Percentiles rank a stretch among this genome's conserved stretches.
These are phyloP conservation scores for Trissolcus brochymenae DNA, from an alignment of 2,888 invertebrate genomes.

Conservation along the genomic window DNA sequence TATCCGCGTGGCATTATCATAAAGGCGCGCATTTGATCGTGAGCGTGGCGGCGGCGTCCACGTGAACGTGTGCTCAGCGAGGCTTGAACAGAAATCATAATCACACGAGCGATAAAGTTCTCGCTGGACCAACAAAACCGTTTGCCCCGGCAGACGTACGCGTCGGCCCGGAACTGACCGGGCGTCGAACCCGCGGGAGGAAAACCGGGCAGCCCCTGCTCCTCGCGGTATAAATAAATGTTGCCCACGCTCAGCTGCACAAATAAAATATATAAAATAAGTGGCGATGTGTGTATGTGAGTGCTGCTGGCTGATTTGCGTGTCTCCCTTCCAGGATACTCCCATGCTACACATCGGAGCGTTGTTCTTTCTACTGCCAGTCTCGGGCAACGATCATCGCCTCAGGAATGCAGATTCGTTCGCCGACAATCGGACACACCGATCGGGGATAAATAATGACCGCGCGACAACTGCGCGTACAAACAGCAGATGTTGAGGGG, in stretches of 20 bases:
- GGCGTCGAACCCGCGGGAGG: conserved; percentile 70
- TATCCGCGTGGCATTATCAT: conserved; percentile 34
- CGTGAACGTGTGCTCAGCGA: conserved; percentile 25
- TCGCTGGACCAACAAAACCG: conserved; percentile 41
- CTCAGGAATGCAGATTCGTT: conserved; percentile 41
- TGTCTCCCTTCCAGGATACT: conserved; percentile 51
- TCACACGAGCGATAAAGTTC: conserved; percentile 46
- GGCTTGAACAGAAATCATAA: conserved; percentile 43
- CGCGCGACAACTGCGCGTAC: conserved; percentile 32
- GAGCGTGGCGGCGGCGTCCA: conserved; percentile 22
- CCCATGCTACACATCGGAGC: conserved; percentile 35
- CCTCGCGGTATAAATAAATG: conserved; percentile 61
- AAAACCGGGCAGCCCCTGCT: conserved; percentile 60
- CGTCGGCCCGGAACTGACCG: conserved; percentile 69
- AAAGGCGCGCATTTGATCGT: conserved; percentile 38
- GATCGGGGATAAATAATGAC: conserved; percentile 43
- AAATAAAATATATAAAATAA: conserved; percentile 41
- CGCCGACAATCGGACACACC: conserved; percentile 41
- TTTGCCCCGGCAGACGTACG: conserved; percentile 36
- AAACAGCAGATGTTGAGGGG: conserved; percentile 31
- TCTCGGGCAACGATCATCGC: conserved; percentile 43
- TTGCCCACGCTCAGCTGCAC: conserved; percentile 47
- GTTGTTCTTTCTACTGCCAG: conserved; percentile 46
- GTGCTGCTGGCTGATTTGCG: conserved; percentile 31
- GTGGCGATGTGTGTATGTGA: background rate